These are phyloP conservation scores for Coenobita brevimanus DNA, from an alignment of 1,140 invertebrate species.

Conservation along the genomic window DNA sequence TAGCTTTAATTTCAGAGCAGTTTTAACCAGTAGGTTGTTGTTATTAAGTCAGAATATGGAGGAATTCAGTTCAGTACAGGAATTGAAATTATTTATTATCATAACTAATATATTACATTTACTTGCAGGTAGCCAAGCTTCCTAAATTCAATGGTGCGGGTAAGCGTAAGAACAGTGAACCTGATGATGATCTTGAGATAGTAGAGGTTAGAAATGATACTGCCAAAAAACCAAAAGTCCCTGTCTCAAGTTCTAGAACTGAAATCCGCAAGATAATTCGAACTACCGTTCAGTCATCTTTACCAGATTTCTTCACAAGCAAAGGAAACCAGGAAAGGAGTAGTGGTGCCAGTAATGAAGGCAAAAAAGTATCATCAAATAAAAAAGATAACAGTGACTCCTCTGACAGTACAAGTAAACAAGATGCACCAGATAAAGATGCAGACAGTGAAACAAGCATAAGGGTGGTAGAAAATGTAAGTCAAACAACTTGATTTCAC, in stretches of 20 bases:
- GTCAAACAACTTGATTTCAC: too few species aligned
- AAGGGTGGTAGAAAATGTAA: not conserved
- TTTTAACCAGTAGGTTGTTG: too few species aligned
- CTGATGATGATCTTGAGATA: slow-evolving; percentile 13
- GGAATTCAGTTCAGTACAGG: too few species aligned
- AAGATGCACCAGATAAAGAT: slow-evolving; percentile 8
- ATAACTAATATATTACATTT: too few species aligned
- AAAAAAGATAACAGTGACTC: not conserved
- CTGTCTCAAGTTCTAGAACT: not conserved
- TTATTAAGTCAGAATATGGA: too few species aligned
- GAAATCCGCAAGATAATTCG: slow-evolving; percentile 28
- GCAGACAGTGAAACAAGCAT: slow-evolving; percentile 7
- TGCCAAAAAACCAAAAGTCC: not conserved
- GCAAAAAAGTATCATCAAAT: not conserved
- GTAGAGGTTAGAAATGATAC: not conserved
- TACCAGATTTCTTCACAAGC: not conserved
- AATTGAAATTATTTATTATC: too few species aligned
- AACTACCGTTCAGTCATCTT: slow-evolving; percentile 1
- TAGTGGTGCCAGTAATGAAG: not conserved
- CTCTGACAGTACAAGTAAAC: not conserved
- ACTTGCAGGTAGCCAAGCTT: too few species aligned
- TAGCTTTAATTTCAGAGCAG: too few species aligned
- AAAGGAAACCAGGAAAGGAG: not conserved
- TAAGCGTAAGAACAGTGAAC: not conserved
- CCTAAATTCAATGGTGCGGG: too few species aligned